Percentiles rank a stretch among this genome's conserved stretches.
These are phyloP conservation scores for Embidobia sp. DNA, from an alignment of 2,888 invertebrate species.

Conservation along the genomic window DNA sequence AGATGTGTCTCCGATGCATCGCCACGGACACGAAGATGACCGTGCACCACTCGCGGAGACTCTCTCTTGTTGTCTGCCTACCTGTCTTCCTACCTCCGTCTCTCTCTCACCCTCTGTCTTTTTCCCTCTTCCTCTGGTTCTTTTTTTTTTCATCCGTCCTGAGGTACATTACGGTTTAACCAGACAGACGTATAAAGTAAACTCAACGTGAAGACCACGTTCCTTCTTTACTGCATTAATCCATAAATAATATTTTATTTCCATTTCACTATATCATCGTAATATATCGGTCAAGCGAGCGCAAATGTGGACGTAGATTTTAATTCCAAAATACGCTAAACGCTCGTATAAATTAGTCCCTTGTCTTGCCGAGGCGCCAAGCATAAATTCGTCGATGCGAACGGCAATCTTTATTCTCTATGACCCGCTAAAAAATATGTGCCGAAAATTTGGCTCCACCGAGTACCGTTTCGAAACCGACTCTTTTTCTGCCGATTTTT, in stretches of 20 bases:
- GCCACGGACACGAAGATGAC: slow-evolving; percentile 72
- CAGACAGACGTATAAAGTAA: slow-evolving; percentile 62
- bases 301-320: slow-evolving; percentile 60
- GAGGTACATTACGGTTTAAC: slow-evolving; percentile 55
- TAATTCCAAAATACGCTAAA: slow-evolving; percentile 59
- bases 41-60: no score
- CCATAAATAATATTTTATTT: slow-evolving; percentile 55
- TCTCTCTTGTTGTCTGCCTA: slow-evolving; percentile 51
- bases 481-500: background rate
- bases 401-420: background rate
- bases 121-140: background rate
- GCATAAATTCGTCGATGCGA: slow-evolving; percentile 25
- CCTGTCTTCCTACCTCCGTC: slow-evolving; percentile 42
- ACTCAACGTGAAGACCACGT: slow-evolving; percentile 48
- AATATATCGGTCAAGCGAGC: slow-evolving; percentile 55
- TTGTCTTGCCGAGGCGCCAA: slow-evolving; percentile 40
- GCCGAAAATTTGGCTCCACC: background rate
- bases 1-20: slow-evolving; percentile 74
- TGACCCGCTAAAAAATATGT: background rate
- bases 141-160: slow-evolving; percentile 16
- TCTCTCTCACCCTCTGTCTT: slow-evolving; percentile 34
- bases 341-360: slow-evolving; percentile 45
- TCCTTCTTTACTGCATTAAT: slow-evolving; percentile 51
- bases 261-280: slow-evolving; percentile 58
- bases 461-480: background rate